Base-by-base conservation (phyloP, 2,888 invertebrate species). In the Leucozona laternaria region DNA sequence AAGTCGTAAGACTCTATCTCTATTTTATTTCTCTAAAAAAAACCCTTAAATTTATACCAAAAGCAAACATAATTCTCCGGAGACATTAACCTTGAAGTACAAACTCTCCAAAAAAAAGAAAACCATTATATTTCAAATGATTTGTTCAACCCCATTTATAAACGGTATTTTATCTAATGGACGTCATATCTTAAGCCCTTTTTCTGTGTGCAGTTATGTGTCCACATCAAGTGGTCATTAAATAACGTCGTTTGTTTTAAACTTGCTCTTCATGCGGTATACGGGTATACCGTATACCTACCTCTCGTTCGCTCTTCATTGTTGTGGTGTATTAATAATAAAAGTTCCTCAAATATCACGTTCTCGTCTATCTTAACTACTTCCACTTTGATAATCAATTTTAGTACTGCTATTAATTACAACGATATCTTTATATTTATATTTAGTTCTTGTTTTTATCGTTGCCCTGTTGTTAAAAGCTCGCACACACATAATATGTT, bases 351-450 rank as follows among this genome's bases (percentile, higher is more conserved):
- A 68, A 71, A 57, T 43, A 40, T 71, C 71, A 71, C 70, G 71
- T 71, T 40, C 20, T 28, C 22, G 45, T 55, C 62, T 55, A 31
- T 45, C 58, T 50, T 22, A 66, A 60, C 78, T 66, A 34, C 64
- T 40, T 48, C 57, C 57, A 43, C 78, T 72, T 66, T 78, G 43
- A 72, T 60, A 78, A 45, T 78, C 66, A 60, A 55, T 79, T 79
- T 82, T 78, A 68, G 50, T 68, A 68, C 73, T 60, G 20, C 72
- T 31, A 53, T 62, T 50, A 66, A 53, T 43, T 45, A 60, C 28
- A 20, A 15, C 17, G 28, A 11, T 53, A 17, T 57, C 64, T 78
- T 34, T 58, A 13, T 34, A 15, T 40, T 40, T 53, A 20, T 31
- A 31, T 31, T 31, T 31, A 5, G 31, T 31, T 31, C 0, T 58